Evolutionary conservation across 2,797 vertebrate genomes (phyloP), one percentile per base, ranked within the genome.

Genomic region (Pagetopsis macropterus): DNA sequence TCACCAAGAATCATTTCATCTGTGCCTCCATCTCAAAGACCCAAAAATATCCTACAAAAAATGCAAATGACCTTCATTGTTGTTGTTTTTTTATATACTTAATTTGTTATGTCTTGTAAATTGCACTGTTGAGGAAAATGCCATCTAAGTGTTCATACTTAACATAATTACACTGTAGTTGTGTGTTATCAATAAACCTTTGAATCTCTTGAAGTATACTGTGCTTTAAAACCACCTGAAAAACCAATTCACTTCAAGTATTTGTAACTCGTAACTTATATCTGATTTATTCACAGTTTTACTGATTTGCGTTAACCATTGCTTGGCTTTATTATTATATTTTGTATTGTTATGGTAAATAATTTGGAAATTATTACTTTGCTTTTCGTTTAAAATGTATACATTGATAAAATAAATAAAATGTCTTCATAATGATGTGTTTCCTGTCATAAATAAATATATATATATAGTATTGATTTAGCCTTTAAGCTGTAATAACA

Each of bases 1-100:
- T 69, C 37, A 0, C 65, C 82, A 0, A 81, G 77, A 83, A 65
- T 23, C 54, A 87, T 45, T 51, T 75, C 76, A 11, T 27, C 19
- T 1, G 57, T 1, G 8, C 78, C 58, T 0, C 73, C 59, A 3
- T 4, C 60, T 48, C 65, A 23, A 52, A 70, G 61, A 4, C 65
- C 79, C 8, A 16, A 46, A 60, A 9, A 9, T 37, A 37, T 2
- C 7, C 7, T 9, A 37, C 7, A 37, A 37, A 37, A 37, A 9
- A 37, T 37, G 33, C 33, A 37, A 37, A 37, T 37, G 33, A 37
- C 6, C 33, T 37, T 37, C 33, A 37, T 37, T 37, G 2, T 37
- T 37, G 33, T 37, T 37, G 7, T 37, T 37, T 37, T 37, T 37
- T 37, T 37, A 37, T 37, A 37, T 37, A 7, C 8, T 8, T 37